Percentiles rank a stretch among this genome's conserved stretches.
Conservation (phyloP, 1,140 invertebrate species). For the Seison nebaliae region DNA sequence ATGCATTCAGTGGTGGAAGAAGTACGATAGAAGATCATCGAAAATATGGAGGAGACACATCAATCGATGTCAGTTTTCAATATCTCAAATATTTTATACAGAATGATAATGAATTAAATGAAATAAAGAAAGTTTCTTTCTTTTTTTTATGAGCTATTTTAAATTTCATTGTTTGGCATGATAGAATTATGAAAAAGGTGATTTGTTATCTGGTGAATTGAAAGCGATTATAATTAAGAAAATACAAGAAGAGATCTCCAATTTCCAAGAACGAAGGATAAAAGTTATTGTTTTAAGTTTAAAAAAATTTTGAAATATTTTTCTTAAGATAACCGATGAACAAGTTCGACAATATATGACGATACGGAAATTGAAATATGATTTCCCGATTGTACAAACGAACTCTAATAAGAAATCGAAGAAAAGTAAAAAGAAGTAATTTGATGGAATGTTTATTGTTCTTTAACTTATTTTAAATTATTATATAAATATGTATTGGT, state of each 20-base stretch:
- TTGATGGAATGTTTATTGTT: too few species aligned
- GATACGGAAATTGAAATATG: constrained; percentile 43
- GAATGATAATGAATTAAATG: constrained; percentile 57
- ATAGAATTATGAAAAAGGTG: constrained; percentile 58
- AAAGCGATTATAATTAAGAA: constrained; percentile 63
- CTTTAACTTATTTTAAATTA: too few species aligned
- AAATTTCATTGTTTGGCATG: constrained; percentile 15
- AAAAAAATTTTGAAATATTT: too few species aligned
- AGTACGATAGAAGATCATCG: constrained; percentile 71
- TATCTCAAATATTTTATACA: constrained; percentile 83
- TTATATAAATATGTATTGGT: background rate
- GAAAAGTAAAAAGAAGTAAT: too few species aligned
- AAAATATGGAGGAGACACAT: constrained; percentile 62
- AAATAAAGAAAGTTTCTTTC: constrained; percentile 41
- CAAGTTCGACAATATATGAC: constrained; percentile 53
- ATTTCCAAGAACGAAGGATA: constrained; percentile 52
- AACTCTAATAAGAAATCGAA: background rate
- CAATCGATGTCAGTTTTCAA: constrained; percentile 78
- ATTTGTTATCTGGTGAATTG: constrained; percentile 66
- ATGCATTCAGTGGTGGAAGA: constrained; percentile 87
- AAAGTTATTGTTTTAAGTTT: constrained; percentile 35
- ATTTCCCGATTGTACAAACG: constrained; percentile 3
- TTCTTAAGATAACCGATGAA: constrained; percentile 48
- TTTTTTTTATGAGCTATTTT: background rate
- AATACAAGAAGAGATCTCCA: constrained; percentile 43